Conservation (phyloP, 2,113 vertebrate genomes). For the Dicaeum eximium region DNA sequence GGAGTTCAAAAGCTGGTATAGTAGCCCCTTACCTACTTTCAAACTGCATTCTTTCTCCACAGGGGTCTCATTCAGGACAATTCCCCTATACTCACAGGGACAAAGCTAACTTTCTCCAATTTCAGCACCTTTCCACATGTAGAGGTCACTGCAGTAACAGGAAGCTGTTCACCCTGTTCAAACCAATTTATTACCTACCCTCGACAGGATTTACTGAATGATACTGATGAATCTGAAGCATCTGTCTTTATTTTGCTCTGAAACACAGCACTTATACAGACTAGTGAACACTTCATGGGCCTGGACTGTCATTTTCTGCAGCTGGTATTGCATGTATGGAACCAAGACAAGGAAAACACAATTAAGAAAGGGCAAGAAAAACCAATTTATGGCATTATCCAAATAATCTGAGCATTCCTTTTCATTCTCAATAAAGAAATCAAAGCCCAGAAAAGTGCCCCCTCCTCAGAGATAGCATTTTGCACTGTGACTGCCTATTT, state of each 20-base stretch:
- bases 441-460: neutral
- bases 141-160: neutral
- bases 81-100: neutral
- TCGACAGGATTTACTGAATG: neutral
- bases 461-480: neutral
- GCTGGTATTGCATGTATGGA: neutral
- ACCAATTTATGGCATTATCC: neutral
- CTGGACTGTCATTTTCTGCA: neutral
- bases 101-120: neutral
- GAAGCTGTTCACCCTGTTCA: neutral
- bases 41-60: neutral
- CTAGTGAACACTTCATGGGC: neutral
- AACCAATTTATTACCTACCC: neutral
- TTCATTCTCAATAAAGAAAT: neutral
- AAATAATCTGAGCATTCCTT: neutral
- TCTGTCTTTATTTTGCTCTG: neutral
- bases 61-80: neutral
- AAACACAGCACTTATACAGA: neutral
- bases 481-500: conserved; percentile 6
- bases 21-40: neutral
- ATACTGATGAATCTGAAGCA: neutral
- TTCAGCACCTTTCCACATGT: neutral
- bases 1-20: neutral
- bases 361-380: neutral
- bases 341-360: neutral